Percentiles rank a stretch among this genome's conserved stretches.
These are phyloP conservation scores for Tinea trinotella DNA, from an alignment of 2,888 invertebrate genomes.

Conservation along the genomic window DNA sequence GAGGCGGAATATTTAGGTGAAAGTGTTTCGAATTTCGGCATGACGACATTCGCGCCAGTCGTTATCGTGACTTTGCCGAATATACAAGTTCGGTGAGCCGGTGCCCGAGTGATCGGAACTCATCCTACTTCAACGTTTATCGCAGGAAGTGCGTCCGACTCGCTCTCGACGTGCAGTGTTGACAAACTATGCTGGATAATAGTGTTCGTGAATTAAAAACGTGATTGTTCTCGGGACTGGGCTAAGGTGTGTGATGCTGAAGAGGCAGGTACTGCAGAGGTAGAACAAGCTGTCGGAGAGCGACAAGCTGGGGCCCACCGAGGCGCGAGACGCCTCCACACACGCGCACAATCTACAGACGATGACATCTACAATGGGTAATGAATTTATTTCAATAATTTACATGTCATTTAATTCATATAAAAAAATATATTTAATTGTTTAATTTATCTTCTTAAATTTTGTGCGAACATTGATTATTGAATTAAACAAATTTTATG, in stretches of 20 bases:
- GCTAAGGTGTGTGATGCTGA: conserved; percentile 52
- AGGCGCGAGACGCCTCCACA: conserved; percentile 58
- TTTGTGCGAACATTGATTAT: too few relatives aligned
- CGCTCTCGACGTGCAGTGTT: background rate
- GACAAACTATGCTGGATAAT: conserved; percentile 49
- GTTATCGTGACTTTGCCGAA: conserved; percentile 73
- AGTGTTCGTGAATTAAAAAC: conserved; percentile 62
- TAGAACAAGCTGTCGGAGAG: conserved; percentile 55
- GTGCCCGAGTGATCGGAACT: conserved; percentile 39
- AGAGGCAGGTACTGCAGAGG: conserved; percentile 22
- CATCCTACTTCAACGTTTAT: conserved; percentile 37
- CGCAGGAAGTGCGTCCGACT: conserved; percentile 41
- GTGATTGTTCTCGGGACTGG: conserved; percentile 48
- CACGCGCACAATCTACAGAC: conserved; percentile 60
- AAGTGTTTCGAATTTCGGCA: conserved; percentile 73
- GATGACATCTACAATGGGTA: conserved; percentile 71
- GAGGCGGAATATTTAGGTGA: conserved; percentile 73
- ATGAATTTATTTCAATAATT: conserved; percentile 32
- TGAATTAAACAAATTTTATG: too few relatives aligned
- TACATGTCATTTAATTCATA: background rate
- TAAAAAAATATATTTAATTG: background rate
- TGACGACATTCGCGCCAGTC: conserved; percentile 73
- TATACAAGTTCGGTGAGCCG: conserved; percentile 61
- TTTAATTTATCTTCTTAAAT: too few relatives aligned
- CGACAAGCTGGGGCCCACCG: conserved; percentile 57